phyloP scores from a whole-genome alignment of 2,113 vertebrate genomes.

The Pygoscelis antarcticus region DNA sequence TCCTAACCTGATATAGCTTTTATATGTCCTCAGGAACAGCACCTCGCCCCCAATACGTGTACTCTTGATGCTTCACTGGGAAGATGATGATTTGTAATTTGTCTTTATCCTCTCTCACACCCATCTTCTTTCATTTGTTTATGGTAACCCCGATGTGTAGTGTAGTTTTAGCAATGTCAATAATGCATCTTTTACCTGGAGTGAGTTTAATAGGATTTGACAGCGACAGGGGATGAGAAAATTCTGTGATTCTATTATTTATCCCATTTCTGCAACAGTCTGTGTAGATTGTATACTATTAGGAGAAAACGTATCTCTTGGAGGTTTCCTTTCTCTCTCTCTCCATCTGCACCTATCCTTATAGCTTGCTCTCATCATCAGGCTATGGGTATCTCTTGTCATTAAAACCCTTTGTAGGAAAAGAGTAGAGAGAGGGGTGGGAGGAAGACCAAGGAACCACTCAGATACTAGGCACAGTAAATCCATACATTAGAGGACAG shows the following conservation, averaged over 20 bases:
- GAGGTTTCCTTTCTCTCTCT: not conserved
- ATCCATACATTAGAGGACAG: not conserved
- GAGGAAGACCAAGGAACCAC: not conserved
- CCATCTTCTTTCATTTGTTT: constrained; percentile 27
- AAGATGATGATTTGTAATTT: constrained; percentile 47
- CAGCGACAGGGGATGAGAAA: constrained; percentile 36
- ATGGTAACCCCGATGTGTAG: not conserved
- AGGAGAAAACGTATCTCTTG: not conserved
- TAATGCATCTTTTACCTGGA: constrained; percentile 48
- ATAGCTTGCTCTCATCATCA: not conserved
- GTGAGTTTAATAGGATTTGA: constrained; percentile 56
- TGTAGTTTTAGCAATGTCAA: constrained; percentile 35
- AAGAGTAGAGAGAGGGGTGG: not conserved
- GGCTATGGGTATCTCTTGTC: not conserved
- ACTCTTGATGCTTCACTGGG: not conserved
- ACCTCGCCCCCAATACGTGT: not conserved
- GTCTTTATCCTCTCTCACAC: constrained; percentile 20
- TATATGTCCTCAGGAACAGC: constrained; percentile 4
- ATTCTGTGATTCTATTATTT: constrained; percentile 56
- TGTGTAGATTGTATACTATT: constrained; percentile 23
- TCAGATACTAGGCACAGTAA: not conserved
- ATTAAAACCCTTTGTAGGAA: not conserved
- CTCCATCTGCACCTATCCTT: not conserved
- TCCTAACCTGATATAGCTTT: not conserved
- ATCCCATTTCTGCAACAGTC: constrained; percentile 32